Conservation (phyloP, 2,888 invertebrate genomes). For the Eueremaeus valkanovi region DNA sequence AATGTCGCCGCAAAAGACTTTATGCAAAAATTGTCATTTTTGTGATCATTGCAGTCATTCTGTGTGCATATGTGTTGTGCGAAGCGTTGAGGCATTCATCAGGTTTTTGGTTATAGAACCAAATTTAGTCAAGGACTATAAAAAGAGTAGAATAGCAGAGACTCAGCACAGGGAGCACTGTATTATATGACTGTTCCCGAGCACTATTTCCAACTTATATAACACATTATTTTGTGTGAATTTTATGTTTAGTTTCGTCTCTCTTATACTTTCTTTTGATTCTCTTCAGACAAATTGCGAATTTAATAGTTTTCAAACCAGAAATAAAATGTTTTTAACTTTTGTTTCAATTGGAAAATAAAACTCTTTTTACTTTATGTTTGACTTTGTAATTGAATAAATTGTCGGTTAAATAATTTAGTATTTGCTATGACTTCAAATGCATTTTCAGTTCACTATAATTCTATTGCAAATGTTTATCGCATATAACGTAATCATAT, state of each 20-base stretch:
- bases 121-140: slow-evolving; percentile 25
- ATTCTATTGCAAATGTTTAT: no score
- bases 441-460: no score
- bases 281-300: not conserved
- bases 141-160: slow-evolving; percentile 16
- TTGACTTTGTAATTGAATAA: no score
- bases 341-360: not conserved
- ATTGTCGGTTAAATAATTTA: not conserved
- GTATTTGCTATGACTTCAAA: not conserved
- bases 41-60: not conserved
- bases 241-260: not conserved
- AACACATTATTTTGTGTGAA: not conserved
- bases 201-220: not conserved
- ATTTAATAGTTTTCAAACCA: not conserved
- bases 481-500: no score
- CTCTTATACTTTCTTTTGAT: not conserved
- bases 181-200: not conserved
- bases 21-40: not conserved
- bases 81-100: slow-evolving; percentile 19
- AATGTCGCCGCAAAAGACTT: not conserved
- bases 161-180: not conserved
- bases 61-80: slow-evolving; percentile 2
- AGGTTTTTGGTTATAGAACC: not conserved
- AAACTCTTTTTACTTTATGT: not conserved
- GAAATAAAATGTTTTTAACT: no score